Evolutionary conservation across 2,888 invertebrate species (phyloP).

Genomic region (Melinaea marsaeus): DNA sequence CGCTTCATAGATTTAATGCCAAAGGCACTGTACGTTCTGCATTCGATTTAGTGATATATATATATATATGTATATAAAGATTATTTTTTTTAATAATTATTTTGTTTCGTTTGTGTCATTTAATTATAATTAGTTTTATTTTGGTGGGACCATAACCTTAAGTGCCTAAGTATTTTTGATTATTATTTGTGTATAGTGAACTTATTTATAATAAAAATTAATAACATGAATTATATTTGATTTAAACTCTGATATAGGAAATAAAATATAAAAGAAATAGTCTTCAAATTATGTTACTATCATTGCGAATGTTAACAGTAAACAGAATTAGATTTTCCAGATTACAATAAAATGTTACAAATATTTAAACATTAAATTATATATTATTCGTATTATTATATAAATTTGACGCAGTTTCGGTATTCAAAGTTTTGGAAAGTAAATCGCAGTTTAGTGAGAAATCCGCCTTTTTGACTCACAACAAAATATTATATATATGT

Average conservation of each 20-base stretch:
- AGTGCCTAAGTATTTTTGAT: slow-evolving; percentile 63
- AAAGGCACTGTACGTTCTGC: slow-evolving; percentile 11
- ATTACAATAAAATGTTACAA: too few relatives aligned
- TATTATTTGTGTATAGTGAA: slow-evolving; percentile 52
- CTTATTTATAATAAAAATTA: slow-evolving; percentile 49
- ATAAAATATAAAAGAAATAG: not conserved
- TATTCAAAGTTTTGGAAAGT: too few relatives aligned
- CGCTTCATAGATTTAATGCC: slow-evolving; percentile 12
- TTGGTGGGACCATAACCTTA: slow-evolving; percentile 71
- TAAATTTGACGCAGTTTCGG: too few relatives aligned
- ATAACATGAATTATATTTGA: slow-evolving; percentile 19
- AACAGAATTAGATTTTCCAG: too few relatives aligned
- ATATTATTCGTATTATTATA: too few relatives aligned
- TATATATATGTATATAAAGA: not conserved
- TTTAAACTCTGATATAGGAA: not conserved
- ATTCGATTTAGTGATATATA: not conserved
- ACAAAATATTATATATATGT: too few relatives aligned
- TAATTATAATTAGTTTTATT: slow-evolving; percentile 46
- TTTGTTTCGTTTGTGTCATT: slow-evolving; percentile 41
- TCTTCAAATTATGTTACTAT: too few relatives aligned
- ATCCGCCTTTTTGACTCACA: too few relatives aligned
- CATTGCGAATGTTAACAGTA: too few relatives aligned
- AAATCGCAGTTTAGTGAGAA: too few relatives aligned
- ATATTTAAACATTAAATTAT: too few relatives aligned
- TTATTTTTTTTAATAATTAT: slow-evolving; percentile 20